Evolutionary conservation across 2,888 invertebrate genomes (phyloP).

Genomic region (Lordiphosa andalusiaca): DNA sequence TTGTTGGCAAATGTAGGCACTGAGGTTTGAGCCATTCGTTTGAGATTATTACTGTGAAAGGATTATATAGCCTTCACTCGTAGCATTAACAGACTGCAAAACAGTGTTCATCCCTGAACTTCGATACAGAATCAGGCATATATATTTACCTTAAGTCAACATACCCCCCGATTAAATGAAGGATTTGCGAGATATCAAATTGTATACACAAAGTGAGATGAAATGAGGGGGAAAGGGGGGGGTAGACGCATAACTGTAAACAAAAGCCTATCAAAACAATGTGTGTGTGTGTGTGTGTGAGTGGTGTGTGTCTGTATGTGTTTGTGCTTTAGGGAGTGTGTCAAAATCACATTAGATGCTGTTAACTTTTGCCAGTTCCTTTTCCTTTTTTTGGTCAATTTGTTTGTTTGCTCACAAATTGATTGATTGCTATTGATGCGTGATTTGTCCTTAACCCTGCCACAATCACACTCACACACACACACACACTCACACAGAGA

Average conservation of each 20-base stretch:
- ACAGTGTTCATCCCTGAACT: too few relatives aligned
- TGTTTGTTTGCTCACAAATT: conserved; percentile 61
- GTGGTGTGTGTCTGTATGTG: conserved; percentile 42
- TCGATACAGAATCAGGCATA: too few relatives aligned
- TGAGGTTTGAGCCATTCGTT: too few relatives aligned
- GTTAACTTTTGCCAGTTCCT: conserved; percentile 59
- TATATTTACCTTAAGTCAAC: too few relatives aligned
- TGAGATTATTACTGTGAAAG: too few relatives aligned
- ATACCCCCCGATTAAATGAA: too few relatives aligned
- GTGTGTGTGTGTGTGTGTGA: conserved; percentile 35
- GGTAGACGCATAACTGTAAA: conserved; percentile 29
- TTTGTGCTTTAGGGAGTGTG: conserved; percentile 45
- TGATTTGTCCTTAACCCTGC: conserved; percentile 70
- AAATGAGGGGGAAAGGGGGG: background rate
- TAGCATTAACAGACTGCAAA: too few relatives aligned
- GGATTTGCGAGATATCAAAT: background rate
- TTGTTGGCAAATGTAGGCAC: too few relatives aligned
- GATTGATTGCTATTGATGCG: conserved; percentile 72
- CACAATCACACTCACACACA: conserved; percentile 18
- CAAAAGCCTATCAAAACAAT: conserved; percentile 27
- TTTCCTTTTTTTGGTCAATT: conserved; percentile 30
- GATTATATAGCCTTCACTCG: too few relatives aligned
- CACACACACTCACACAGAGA: conserved; percentile 8
- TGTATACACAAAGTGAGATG: background rate
- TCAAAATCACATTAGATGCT: conserved; percentile 73